These are phyloP conservation scores for Polypedilum pembai DNA, from an alignment of 1,140 invertebrate genomes.

Conservation along the genomic window DNA sequence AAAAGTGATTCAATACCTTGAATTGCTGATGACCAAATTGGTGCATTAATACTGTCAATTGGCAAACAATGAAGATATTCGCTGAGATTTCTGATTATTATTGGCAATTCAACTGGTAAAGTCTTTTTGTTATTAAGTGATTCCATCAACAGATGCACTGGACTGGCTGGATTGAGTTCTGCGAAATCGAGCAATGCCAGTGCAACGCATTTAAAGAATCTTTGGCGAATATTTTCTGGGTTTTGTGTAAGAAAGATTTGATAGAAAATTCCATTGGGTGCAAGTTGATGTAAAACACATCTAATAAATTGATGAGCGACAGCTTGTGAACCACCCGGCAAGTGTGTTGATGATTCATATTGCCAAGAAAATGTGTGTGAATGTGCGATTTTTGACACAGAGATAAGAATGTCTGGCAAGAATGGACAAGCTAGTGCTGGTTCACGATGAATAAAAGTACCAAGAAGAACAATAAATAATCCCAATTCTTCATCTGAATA, in stretches of 20 bases:
- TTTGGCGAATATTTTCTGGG: conserved; percentile 39
- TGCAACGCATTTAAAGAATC: conserved; percentile 89
- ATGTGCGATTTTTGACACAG: conserved; percentile 73
- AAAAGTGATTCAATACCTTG: conserved; percentile 80
- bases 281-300: conserved; percentile 91
- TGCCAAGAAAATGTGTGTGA: conserved; percentile 84
- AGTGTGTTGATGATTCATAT: conserved; percentile 74
- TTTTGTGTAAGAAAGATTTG: conserved; percentile 87
- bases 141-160: conserved; percentile 84
- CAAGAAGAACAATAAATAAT: conserved; percentile 84
- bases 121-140: conserved; percentile 84
- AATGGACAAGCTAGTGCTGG: conserved; percentile 86
- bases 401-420: conserved; percentile 82
- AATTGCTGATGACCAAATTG: conserved; percentile 72
- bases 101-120: conserved; percentile 65
- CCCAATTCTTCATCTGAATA: conserved; percentile 97
- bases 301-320: conserved; percentile 95
- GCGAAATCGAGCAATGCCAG: conserved; percentile 92
- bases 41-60: conserved; percentile 67
- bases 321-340: conserved; percentile 82
- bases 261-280: conserved; percentile 90
- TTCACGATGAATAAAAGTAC: conserved; percentile 93
- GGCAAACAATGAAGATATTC: conserved; percentile 89
- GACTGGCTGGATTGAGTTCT: conserved; percentile 90
- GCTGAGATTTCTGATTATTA: conserved; percentile 81